A percentile compares a stretch with the other conserved stretches of the same genome.
These are phyloP conservation scores for Oryzias celebensis DNA, from an alignment of 2,113 vertebrate species.

Conservation along the genomic window DNA sequence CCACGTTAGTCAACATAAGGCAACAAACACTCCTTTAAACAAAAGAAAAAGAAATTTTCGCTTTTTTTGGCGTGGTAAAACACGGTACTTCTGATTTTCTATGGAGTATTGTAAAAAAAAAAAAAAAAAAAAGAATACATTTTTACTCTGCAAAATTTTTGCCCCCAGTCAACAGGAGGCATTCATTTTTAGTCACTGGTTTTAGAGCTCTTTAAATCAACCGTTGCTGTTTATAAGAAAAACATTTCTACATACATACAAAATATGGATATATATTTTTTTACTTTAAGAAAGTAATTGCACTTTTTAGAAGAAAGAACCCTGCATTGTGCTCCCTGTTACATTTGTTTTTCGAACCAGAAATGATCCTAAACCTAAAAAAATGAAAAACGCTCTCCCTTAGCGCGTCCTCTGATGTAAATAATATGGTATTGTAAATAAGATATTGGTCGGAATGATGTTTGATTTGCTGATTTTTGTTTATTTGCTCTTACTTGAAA, in stretches of 20 bases:
- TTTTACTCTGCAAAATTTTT: constrained; percentile 71
- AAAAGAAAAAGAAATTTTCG: constrained; percentile 22
- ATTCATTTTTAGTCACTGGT: constrained; percentile 70
- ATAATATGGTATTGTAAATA: constrained; percentile 78
- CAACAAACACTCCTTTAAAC: constrained; percentile 45
- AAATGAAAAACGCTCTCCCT: constrained; percentile 64
- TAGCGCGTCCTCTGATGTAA: constrained; percentile 74
- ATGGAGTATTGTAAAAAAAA: constrained; percentile 67
- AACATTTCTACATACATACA: constrained; percentile 82
- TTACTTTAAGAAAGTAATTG: constrained; percentile 81
- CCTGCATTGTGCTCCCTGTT: constrained; percentile 75
- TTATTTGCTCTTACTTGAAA: constrained; percentile 77
- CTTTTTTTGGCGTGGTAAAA: constrained; percentile 58
- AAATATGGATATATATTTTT: constrained; percentile 82
- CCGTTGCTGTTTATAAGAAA: constrained; percentile 76
- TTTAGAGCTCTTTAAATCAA: constrained; percentile 74
- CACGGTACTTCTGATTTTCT: constrained; percentile 73
- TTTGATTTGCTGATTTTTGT: constrained; percentile 71
- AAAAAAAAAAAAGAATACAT: constrained; percentile 13
- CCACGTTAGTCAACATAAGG: constrained; percentile 43
- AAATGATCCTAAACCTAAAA: constrained; percentile 62
- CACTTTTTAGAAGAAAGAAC: constrained; percentile 80
- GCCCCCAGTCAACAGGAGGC: constrained; percentile 64
- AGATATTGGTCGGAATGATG: constrained; percentile 70
- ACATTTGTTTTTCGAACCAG: constrained; percentile 64